Base-by-base conservation (phyloP, 2,797 vertebrate genomes). In the Sebastes trivittatus region DNA sequence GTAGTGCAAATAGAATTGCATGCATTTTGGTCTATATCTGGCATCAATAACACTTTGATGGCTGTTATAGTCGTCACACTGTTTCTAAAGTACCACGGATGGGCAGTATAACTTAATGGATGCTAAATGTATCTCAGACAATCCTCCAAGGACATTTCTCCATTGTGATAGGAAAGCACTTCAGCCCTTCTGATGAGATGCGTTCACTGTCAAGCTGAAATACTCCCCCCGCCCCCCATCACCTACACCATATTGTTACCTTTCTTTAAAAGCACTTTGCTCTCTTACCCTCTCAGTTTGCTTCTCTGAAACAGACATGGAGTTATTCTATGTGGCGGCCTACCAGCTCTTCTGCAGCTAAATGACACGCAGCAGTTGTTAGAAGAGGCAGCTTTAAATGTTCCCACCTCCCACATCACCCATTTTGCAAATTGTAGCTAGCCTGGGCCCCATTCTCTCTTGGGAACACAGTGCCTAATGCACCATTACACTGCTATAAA, bases 401-500 rank as follows among this genome's bases (percentile, higher is more conserved):
- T 60, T 77, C 61, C 74, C 70, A 52, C 69, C 81, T 81, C 83
- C 81, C 80, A 86, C 89, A 82, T 83, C 59, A 64, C 70, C 81
- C 81, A 81, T 90, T 89, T 84, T 85, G 52, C 42, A 89, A 89
- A 88, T 77, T 67, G 76, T 68, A 84, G 69, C 86, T 42, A 20
- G 46, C 46, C 46, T 49, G 46, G 66, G 63, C 72, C 79, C 72
- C 30, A 13, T 46, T 81, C 70, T 87, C 84, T 87, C 87, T 18
- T 14, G 78, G 79, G 87, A 91, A 84, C 82, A 82, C 49, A 2
- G 36, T 1, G 49, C 75, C 81, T 90, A 91, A 94, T 91, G 91
- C 88, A 88, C 83, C 84, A 72, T 86, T 83, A 80, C 67, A 23
- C 62, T 18, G 71, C 87, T 89, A 94, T 91, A 91, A 93, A 93